Percentiles rank a stretch among this genome's conserved stretches.
These are phyloP conservation scores for Bugula neritina DNA, from an alignment of 2,888 invertebrate species.

Conservation along the genomic window DNA sequence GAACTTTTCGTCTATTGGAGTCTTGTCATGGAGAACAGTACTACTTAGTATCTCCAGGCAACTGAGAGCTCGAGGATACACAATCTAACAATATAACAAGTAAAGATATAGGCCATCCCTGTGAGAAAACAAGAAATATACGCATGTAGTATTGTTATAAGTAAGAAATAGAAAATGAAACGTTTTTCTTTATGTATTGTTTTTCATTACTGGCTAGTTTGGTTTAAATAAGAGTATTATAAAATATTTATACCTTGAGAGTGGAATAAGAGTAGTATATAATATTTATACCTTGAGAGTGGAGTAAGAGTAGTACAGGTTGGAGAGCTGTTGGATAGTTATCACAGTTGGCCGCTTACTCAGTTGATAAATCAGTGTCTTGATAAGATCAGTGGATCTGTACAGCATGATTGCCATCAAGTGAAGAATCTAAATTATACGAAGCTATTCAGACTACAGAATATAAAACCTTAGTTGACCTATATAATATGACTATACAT, in stretches of 20 bases:
- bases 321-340: not conserved
- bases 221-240: not conserved
- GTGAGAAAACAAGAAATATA: no score
- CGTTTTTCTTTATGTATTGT: no score
- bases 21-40: not conserved
- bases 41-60: not conserved
- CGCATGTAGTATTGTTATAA: no score
- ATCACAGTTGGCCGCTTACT: not conserved
- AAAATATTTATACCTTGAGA: not conserved
- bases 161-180: no score
- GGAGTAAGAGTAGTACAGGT: not conserved
- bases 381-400: not conserved
- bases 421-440: not conserved
- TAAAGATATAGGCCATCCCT: no score
- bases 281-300: not conserved
- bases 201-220: no score
- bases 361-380: not conserved
- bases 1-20: not conserved
- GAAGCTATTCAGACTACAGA: not conserved
- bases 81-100: no score
- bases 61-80: not conserved
- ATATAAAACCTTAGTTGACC: no score
- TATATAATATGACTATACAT: no score
- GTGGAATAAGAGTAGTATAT: not conserved
- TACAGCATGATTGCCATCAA: not conserved